These are phyloP conservation scores for Rhagium mordax DNA, from an alignment of 2,888 invertebrate species.

Conservation along the genomic window DNA sequence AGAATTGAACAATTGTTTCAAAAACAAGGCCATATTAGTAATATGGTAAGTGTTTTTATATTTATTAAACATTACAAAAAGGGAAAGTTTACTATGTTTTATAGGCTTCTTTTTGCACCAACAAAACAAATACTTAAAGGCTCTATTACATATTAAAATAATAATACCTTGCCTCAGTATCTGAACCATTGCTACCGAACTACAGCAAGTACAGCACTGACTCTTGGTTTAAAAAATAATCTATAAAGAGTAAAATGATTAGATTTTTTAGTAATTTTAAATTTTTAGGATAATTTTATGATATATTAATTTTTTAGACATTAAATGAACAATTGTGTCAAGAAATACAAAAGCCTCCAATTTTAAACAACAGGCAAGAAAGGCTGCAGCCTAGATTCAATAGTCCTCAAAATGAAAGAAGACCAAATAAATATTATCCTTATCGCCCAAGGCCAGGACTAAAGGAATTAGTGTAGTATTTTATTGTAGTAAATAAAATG, in stretches of 20 bases:
- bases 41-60: constrained; percentile 56
- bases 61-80: too few relatives aligned
- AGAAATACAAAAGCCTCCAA: constrained; percentile 57
- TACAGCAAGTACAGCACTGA: too few relatives aligned
- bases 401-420: constrained; percentile 18
- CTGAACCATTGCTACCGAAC: too few relatives aligned
- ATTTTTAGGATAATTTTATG: too few relatives aligned
- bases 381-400: constrained; percentile 23
- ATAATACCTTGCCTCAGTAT: too few relatives aligned
- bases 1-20: constrained; percentile 73
- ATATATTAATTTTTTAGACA: constrained; percentile 67
- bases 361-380: constrained; percentile 44
- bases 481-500: constrained; percentile 5
- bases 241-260: too few relatives aligned
- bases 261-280: too few relatives aligned
- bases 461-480: constrained; percentile 45
- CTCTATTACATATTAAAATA: too few relatives aligned
- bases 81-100: constrained; percentile 24
- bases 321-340: constrained; percentile 67
- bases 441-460: constrained; percentile 46
- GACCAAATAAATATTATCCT: constrained; percentile 32
- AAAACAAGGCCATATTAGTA: constrained; percentile 71
- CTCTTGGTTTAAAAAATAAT: too few relatives aligned
- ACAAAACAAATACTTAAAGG: too few relatives aligned
- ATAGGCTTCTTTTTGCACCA: constrained; percentile 36